phyloP scores from a whole-genome alignment of 1,140 invertebrate genomes.

The Brachionus asplanchnoidis region DNA sequence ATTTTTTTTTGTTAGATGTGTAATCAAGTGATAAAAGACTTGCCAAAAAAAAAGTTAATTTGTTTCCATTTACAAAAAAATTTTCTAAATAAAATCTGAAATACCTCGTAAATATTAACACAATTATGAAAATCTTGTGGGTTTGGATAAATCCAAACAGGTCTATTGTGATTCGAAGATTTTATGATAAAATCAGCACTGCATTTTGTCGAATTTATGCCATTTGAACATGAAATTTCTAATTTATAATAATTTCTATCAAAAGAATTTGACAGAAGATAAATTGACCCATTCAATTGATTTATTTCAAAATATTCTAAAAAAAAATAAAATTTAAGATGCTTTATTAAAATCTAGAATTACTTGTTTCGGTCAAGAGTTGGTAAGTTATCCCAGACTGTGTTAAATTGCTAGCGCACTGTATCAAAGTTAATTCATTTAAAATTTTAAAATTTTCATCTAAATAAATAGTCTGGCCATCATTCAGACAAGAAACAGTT shows the following conservation, averaged over 20 bases:
- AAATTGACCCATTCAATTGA: neutral
- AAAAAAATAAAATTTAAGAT: neutral
- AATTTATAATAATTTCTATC: neutral
- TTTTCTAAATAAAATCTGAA: neutral
- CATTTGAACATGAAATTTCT: conserved; percentile 6
- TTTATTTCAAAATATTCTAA: neutral
- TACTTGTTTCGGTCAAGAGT: neutral
- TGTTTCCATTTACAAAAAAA: too few species aligned
- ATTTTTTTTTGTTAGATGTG: too few species aligned
- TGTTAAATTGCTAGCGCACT: conserved; percentile 8
- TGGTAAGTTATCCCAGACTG: neutral
- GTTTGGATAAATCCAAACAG: conserved; percentile 20
- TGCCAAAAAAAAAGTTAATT: too few species aligned
- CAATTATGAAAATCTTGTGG: neutral
- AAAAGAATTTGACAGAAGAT: neutral
- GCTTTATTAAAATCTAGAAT: too few species aligned
- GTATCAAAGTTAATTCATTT: neutral
- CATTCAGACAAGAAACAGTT: conserved; percentile 11
- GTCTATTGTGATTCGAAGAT: neutral
- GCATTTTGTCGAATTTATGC: neutral
- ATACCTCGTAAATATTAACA: neutral
- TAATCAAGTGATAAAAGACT: too few species aligned
- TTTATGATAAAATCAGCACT: neutral
- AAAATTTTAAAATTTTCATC: neutral
- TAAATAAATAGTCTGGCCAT: neutral